Evolutionary conservation across 2,113 vertebrate species (phyloP), one percentile per base, ranked within the genome.

Genomic region (Oryzias celebensis): DNA sequence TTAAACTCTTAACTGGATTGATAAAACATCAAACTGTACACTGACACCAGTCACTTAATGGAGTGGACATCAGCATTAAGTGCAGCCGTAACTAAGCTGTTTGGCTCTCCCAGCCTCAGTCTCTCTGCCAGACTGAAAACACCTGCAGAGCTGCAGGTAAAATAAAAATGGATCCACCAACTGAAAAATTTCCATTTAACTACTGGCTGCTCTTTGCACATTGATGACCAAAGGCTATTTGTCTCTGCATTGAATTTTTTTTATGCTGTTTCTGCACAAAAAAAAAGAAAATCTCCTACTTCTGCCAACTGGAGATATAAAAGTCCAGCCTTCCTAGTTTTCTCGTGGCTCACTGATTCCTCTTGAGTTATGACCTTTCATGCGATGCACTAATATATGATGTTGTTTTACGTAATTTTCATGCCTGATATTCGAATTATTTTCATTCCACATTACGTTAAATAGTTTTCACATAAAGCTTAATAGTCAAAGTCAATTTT

Each of bases 1-100:
- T 82, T 53, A 76, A 80, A 74, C 22, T 53, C 59, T 46, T 71
- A 73, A 80, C 62, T 73, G 65, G 73, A 81, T 80, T 75, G 70
- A 75, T 83, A 79, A 72, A 78, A 54, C 12, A 68, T 77, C 49
- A 56, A 45, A 54, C 58, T 65, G 47, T 61, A 57, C 5, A 24
- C 53, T 73, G 71, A 73, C 75, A 85, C n/a, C 56, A 69, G 41
- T 64, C 71, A 65, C 58, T 73, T 74, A 67, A 71, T 82, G 61
- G 61, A 72, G 60, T 74, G 59, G 51, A 62, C 50, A 70, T 76
- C 68, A 54, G 52, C 50, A 48, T 70, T 75, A 73, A 65, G 65
- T 58, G 58, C 66, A 73, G 62, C 55, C 60, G 24, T 43, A 43
- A 49, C 60, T 61, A 58, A 77, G 44, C 48, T 58, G 18, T 60